Conservation (phyloP, 2,888 invertebrate genomes). For the Coelogynopora nodosa region DNA sequence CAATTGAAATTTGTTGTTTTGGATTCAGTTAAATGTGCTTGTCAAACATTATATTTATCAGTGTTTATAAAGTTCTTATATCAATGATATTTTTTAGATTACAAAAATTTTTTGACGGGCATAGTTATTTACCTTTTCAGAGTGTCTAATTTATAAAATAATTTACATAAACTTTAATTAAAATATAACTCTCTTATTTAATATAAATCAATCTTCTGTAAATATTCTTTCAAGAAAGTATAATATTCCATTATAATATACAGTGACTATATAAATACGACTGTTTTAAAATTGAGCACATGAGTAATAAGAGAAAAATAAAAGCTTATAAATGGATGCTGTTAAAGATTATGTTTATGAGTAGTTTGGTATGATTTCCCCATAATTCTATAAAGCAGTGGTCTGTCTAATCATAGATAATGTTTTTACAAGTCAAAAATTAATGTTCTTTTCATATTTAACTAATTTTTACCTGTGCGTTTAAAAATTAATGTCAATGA, state of each 20-base stretch:
- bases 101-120: background rate
- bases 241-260: background rate
- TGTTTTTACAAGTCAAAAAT: too few species aligned
- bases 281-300: background rate
- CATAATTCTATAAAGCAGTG: too few species aligned
- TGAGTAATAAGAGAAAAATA: too few species aligned
- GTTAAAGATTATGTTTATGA: too few species aligned
- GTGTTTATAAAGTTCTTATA: background rate
- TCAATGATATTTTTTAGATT: background rate
- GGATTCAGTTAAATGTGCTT: background rate
- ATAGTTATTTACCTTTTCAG: background rate
- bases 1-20: background rate
- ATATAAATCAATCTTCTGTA: background rate
- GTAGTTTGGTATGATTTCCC: too few species aligned
- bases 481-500: too few species aligned
- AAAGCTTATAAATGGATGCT: too few species aligned
- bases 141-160: background rate
- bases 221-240: background rate
- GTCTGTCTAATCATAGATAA: too few species aligned
- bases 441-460: too few species aligned
- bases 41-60: background rate
- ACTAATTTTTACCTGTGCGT: too few species aligned
- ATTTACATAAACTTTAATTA: background rate
- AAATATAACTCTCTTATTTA: background rate
- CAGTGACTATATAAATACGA: background rate